Conservation (phyloP, 2,888 invertebrate genomes). For the Microctonus brassicae region DNA sequence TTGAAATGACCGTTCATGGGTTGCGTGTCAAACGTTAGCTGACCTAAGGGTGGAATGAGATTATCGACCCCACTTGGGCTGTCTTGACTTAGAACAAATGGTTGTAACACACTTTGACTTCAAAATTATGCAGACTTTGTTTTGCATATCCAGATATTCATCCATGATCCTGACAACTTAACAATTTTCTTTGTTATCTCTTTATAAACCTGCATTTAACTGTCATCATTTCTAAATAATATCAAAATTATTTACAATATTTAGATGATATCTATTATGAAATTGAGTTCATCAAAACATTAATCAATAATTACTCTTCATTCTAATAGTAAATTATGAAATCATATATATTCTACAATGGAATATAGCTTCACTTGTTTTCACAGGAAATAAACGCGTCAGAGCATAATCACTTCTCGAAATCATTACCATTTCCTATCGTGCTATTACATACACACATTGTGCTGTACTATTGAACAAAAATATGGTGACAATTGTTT, state of each 20-base stretch:
- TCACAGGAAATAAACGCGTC: constrained; percentile 34
- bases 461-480: constrained; percentile 3
- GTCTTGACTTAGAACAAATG: constrained; percentile 45
- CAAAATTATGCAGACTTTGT: constrained; percentile 41
- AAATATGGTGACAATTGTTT: neutral
- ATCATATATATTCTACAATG: constrained; percentile 5
- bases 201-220: no score
- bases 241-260: neutral
- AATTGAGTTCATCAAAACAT: no score
- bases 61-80: constrained; percentile 55
- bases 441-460: constrained; percentile 29
- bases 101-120: constrained; percentile 40
- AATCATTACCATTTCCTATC: constrained; percentile 50
- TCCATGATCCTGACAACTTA: constrained; percentile 3
- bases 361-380: no score
- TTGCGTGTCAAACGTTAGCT: constrained; percentile 52
- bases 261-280: no score
- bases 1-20: constrained; percentile 27
- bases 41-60: constrained; percentile 49
- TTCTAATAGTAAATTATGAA: no score
- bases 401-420: constrained; percentile 46
- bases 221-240: neutral
- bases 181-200: no score
- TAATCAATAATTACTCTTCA: no score
- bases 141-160: constrained; percentile 42